Percentiles rank a stretch among this genome's conserved stretches.
Evolutionary conservation across 1,140 invertebrate species (phyloP).

Genomic region (Brachionus asplanchnoidis): DNA sequence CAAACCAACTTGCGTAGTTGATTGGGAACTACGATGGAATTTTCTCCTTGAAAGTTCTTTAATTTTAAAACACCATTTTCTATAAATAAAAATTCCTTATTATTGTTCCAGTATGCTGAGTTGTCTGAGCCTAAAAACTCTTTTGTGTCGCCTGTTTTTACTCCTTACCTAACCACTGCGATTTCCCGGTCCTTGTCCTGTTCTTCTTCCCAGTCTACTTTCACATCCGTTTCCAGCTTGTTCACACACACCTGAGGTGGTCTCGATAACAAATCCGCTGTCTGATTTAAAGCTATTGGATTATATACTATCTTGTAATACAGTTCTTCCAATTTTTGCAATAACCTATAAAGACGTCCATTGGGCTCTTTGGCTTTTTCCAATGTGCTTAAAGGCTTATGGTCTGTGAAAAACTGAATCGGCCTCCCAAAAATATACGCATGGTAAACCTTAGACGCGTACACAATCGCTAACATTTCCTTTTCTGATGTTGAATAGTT

Average conservation of each 20-base stretch:
- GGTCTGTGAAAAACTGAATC: background rate
- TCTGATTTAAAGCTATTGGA: background rate
- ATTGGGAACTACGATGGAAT: conserved; percentile 3
- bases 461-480: conserved; percentile 15
- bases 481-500: background rate
- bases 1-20: background rate
- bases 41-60: background rate
- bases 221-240: background rate
- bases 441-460: background rate
- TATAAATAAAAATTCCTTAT: background rate
- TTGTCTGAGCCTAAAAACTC: background rate
- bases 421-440: background rate
- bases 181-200: background rate
- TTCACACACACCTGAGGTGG: background rate
- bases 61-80: background rate
- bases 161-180: background rate
- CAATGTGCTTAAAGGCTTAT: background rate
- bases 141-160: background rate
- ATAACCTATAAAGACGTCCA: background rate
- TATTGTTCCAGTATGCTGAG: background rate
- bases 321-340: background rate
- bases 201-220: background rate
- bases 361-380: background rate
- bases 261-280: conserved; percentile 13
- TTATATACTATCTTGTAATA: conserved; percentile 7